Evolutionary conservation across 2,888 invertebrate species (phyloP).

Genomic region (Cheilosia urbana): DNA sequence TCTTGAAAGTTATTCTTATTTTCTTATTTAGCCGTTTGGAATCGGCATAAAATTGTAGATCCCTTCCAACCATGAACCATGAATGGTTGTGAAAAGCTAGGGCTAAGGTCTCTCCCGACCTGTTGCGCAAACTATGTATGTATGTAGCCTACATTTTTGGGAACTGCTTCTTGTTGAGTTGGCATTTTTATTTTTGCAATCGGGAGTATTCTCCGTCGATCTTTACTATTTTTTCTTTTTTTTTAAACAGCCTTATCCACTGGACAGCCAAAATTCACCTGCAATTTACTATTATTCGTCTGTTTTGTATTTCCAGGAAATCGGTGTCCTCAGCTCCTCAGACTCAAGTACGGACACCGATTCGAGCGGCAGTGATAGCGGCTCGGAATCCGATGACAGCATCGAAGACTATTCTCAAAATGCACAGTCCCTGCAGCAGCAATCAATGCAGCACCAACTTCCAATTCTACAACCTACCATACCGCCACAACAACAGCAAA

Average conservation of each 20-base stretch:
- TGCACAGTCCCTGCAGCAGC: constrained; percentile 60
- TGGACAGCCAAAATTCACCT: neutral
- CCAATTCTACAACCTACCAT: constrained; percentile 71
- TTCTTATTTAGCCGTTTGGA: too few species aligned
- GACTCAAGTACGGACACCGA: constrained; percentile 83
- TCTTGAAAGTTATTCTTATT: too few species aligned
- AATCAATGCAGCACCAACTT: constrained; percentile 75
- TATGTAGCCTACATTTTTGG: too few species aligned
- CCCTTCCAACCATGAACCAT: too few species aligned
- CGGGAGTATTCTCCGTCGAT: neutral
- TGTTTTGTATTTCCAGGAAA: constrained; percentile 79
- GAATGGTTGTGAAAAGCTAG: too few species aligned
- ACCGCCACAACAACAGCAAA: constrained; percentile 75
- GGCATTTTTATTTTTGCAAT: too few species aligned
- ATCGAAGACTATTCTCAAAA: constrained; percentile 79
- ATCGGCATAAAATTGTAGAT: too few species aligned
- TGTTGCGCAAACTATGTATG: too few species aligned
- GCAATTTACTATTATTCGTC: neutral
- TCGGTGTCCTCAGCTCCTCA: constrained; percentile 82
- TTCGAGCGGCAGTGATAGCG: constrained; percentile 83
- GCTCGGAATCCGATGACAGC: constrained; percentile 83
- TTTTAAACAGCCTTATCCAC: too few species aligned
- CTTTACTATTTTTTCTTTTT: too few species aligned
- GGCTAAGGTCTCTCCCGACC: too few species aligned
- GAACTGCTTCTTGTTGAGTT: neutral